These are phyloP conservation scores for Labeo catla DNA, from an alignment of 2,113 vertebrate species.

Conservation along the genomic window DNA sequence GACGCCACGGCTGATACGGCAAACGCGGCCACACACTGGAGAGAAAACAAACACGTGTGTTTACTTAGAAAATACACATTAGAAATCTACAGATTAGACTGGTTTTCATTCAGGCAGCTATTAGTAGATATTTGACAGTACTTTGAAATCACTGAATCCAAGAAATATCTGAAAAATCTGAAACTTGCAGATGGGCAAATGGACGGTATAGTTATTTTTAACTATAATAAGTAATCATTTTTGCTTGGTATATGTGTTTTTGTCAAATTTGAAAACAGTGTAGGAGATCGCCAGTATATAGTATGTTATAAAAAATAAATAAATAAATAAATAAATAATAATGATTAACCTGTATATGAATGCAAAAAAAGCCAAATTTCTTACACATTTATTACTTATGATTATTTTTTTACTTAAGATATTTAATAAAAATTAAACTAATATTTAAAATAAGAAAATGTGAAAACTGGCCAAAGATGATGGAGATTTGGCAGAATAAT, in stretches of 20 bases:
- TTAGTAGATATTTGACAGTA: background rate
- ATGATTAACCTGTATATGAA: background rate
- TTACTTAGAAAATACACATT: background rate
- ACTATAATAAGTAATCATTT: background rate
- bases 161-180: no score
- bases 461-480: background rate
- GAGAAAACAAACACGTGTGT: background rate
- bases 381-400: background rate
- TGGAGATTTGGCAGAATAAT: background rate
- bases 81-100: background rate
- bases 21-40: slow-evolving; percentile 93
- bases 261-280: background rate
- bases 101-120: background rate
- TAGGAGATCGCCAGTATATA: background rate
- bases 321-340: background rate
- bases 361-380: background rate
- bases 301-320: background rate
- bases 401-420: background rate
- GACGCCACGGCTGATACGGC: slow-evolving; percentile 97
- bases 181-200: background rate
- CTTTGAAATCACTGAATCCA: background rate
- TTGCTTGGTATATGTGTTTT: background rate
- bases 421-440: background rate
- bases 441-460: background rate
- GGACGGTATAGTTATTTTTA: background rate